Base-by-base conservation (phyloP, 2,113 vertebrate genomes). In the Columba livia region DNA sequence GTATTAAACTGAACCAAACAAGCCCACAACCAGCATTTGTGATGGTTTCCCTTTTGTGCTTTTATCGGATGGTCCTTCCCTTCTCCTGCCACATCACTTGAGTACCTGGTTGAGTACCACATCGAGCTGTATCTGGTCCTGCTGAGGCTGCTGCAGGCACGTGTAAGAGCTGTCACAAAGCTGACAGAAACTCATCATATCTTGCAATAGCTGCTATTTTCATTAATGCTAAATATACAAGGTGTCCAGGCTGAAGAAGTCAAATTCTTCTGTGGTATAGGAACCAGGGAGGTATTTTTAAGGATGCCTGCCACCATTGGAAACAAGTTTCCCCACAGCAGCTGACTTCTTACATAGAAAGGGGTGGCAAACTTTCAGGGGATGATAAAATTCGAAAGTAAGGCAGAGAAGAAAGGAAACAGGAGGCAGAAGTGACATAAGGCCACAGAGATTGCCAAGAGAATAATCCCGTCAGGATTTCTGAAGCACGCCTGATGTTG, bases 11-110 rank as follows among this genome's bases (percentile, higher is more conserved):
- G 90, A 88, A 5, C 15, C 19, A 47, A 56, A 31, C 31, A 19
- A 0, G 0, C 4, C n/a, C 11, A 6, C 36, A 21, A 23, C 40
- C 23, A 56, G 25, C 34, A 60, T 4, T 19, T 0, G 0, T 31
- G 32, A 12, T 26, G 9, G 14, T 26, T 90, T 88, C 13, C 28
- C 12, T 60, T 17, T 13, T 77, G 32, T 19, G 61, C 6, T 44
- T 29, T 2, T 38, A 3, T 40, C 0, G 1, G 12, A 28, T 80
- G 56, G 79, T 80, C 34, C 29, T 96, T 64, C n/a, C 36, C 23
- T 70, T 83, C 44, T 80, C 6, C 26, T 88, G 58, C 64, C 15
- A 2, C 10, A 6, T 56, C 7, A 0, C 36, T 66, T 83, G 54
- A 58, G 38, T 50, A 47, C 44, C 44, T 47, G 44, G 44, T 47